phyloP scores from a whole-genome alignment of 2,888 invertebrate genomes.

The Tiphia femorata region DNA sequence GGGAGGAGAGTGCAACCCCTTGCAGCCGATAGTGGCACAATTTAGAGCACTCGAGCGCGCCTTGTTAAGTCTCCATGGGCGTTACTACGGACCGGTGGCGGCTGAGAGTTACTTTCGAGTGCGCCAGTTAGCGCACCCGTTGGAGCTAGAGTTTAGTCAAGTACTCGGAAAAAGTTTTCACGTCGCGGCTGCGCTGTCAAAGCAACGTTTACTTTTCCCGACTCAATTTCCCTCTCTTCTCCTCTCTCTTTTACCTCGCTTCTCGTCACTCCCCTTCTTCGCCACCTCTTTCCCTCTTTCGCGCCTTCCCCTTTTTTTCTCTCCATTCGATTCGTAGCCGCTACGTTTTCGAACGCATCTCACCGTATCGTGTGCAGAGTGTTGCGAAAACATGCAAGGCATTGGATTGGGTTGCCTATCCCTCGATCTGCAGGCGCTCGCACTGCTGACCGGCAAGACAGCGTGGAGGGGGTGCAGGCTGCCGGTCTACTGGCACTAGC shows the following conservation, averaged over 20 bases:
- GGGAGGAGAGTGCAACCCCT: slow-evolving; percentile 27
- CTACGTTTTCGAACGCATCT: too few relatives aligned
- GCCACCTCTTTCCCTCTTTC: neutral
- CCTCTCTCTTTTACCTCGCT: neutral
- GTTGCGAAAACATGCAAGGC: too few relatives aligned
- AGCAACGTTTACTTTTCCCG: slow-evolving; percentile 9
- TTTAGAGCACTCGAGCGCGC: slow-evolving; percentile 50
- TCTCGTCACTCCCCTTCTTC: neutral
- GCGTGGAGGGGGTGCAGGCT: too few relatives aligned
- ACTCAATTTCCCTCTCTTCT: neutral
- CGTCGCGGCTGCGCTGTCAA: slow-evolving; percentile 18
- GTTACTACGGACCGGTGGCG: slow-evolving; percentile 42
- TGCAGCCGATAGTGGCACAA: slow-evolving; percentile 29
- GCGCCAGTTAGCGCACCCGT: slow-evolving; percentile 47
- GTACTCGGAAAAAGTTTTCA: slow-evolving; percentile 29
- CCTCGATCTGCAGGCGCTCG: too few relatives aligned
- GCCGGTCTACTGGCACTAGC: too few relatives aligned
- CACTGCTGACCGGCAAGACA: too few relatives aligned
- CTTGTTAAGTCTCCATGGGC: slow-evolving; percentile 58
- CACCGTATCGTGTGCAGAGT: too few relatives aligned
- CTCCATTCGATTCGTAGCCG: neutral
- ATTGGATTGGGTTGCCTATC: too few relatives aligned
- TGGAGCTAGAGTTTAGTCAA: slow-evolving; percentile 13
- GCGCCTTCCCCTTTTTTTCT: neutral
- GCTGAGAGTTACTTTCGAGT: slow-evolving; percentile 51